phyloP scores from a whole-genome alignment of 2,888 invertebrate species.

The Cerastoderma edule region DNA sequence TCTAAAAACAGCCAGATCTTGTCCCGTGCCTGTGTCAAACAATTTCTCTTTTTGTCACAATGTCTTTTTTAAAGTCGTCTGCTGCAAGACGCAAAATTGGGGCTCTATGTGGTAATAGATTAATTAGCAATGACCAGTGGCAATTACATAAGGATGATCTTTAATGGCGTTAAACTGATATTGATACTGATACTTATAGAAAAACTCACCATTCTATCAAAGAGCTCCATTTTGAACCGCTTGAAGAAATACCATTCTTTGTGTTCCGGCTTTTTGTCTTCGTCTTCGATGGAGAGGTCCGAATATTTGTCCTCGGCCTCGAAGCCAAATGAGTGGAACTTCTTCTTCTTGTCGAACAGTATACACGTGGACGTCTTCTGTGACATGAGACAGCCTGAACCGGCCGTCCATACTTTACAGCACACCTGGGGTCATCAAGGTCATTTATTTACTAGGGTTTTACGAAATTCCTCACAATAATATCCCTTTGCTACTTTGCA shows the following conservation, averaged over 20 bases:
- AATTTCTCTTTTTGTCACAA: no score
- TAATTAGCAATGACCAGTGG: no score
- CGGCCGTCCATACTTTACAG: background rate
- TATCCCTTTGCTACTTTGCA: no score
- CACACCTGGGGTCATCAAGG: background rate
- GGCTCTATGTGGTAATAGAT: no score
- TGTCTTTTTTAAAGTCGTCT: no score
- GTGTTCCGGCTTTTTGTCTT: background rate
- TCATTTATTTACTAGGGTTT: background rate
- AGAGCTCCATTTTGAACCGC: background rate
- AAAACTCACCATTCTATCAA: background rate
- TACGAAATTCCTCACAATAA: no score
- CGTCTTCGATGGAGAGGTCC: background rate
- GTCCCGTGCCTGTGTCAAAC: no score
- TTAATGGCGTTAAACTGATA: no score
- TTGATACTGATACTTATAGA: no score
- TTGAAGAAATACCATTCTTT: slow-evolving; percentile 17
- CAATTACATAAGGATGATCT: no score
- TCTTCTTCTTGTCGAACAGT: slow-evolving; percentile 2
- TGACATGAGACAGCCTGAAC: background rate
- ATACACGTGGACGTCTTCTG: background rate
- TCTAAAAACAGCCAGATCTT: no score
- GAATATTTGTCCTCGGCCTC: slow-evolving; percentile 8
- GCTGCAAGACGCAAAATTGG: no score
- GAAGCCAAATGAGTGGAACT: slow-evolving; percentile 13